Conservation (phyloP, 2,113 vertebrate genomes). For the Craseonycteris thonglongyai region DNA sequence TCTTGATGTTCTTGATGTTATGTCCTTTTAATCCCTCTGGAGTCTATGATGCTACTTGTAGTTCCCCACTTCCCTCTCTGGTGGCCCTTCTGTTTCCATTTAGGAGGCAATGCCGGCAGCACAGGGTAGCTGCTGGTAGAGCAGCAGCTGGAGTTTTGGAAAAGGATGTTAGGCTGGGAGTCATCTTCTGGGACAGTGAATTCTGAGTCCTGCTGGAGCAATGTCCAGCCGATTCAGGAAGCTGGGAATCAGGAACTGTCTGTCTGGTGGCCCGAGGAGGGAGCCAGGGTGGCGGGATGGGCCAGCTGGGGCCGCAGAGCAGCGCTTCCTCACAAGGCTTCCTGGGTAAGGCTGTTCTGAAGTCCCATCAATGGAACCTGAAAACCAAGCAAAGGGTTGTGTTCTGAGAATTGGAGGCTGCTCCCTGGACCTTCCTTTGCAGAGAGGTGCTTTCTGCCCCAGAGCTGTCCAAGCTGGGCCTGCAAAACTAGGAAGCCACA, state of each 20-base stretch:
- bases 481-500: not conserved
- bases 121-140: not conserved
- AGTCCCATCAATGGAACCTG: not conserved
- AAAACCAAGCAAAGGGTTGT: not conserved
- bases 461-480: not conserved
- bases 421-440: not conserved
- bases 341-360: not conserved
- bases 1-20: not conserved
- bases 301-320: not conserved
- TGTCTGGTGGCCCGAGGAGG: not conserved
- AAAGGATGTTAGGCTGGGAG: not conserved
- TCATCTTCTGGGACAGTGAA: not conserved
- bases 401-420: not conserved
- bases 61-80: not conserved
- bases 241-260: not conserved
- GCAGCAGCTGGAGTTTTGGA: not conserved
- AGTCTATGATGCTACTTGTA: too few relatives aligned
- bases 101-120: not conserved
- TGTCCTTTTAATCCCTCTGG: not conserved
- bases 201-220: not conserved
- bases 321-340: not conserved
- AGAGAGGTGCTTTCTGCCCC: not conserved
- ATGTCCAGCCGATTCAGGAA: not conserved
- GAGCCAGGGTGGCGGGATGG: not conserved
- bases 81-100: not conserved